These are phyloP conservation scores for Crotalus viridis DNA, from an alignment of 2,113 vertebrate genomes.

Conservation along the genomic window DNA sequence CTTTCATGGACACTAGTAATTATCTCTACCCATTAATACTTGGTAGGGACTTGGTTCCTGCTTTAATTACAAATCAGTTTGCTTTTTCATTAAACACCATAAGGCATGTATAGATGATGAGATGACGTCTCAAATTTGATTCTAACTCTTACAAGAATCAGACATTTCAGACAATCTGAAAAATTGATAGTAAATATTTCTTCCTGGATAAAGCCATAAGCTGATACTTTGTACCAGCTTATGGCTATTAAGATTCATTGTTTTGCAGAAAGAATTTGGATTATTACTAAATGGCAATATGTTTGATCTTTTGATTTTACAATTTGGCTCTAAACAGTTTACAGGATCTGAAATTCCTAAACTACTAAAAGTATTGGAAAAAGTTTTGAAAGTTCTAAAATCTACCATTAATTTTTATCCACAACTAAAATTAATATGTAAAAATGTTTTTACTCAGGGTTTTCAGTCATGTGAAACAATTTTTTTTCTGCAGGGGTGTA, in stretches of 20 bases:
- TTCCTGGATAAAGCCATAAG: background rate
- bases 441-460: background rate
- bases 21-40: background rate
- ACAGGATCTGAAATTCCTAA: background rate
- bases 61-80: background rate
- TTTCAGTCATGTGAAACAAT: background rate
- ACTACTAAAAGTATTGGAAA: background rate
- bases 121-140: background rate
- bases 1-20: background rate
- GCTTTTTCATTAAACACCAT: background rate
- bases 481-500: background rate
- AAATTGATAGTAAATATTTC: background rate
- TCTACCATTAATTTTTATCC: background rate
- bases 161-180: background rate
- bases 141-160: background rate
- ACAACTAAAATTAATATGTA: background rate
- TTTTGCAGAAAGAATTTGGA: background rate
- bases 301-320: background rate
- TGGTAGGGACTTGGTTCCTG: background rate
- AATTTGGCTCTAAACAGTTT: background rate
- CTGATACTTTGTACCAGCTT: background rate
- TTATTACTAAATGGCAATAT: background rate
- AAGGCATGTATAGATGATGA: background rate
- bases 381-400: background rate
- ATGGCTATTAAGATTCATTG: background rate